These are phyloP conservation scores for Mus musculus DNA, from an alignment of 2,113 vertebrate species.

Conservation along the genomic window DNA sequence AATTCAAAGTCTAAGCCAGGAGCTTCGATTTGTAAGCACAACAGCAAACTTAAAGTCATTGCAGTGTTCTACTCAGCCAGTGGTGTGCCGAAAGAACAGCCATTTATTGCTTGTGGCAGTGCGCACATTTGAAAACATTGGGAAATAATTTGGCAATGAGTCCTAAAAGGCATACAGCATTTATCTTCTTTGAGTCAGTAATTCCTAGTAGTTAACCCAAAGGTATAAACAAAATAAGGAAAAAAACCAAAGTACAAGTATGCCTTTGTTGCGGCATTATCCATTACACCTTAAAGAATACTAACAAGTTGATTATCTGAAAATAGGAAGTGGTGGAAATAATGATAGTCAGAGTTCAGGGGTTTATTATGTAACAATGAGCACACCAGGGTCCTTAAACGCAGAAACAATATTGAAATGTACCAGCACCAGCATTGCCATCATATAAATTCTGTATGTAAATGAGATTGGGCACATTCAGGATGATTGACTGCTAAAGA, in stretches of 20 bases:
- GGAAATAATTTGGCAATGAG: background rate
- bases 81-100: background rate
- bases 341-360: background rate
- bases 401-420: background rate
- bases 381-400: background rate
- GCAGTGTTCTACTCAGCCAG: background rate
- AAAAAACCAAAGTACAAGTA: background rate
- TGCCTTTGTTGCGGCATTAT: background rate
- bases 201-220: background rate
- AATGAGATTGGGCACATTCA: background rate
- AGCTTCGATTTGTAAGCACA: background rate
- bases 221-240: background rate
- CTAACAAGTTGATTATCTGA: conserved; percentile 1
- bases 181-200: background rate
- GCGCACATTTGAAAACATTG: background rate
- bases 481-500: background rate
- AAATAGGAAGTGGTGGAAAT: background rate
- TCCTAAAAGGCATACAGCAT: background rate
- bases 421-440: background rate
- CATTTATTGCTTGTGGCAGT: background rate
- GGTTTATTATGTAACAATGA: background rate
- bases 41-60: background rate
- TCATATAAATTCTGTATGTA: background rate
- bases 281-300: conserved; percentile 1
- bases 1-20: conserved; percentile 4